phyloP scores from a whole-genome alignment of 2,113 vertebrate species.

The Zosterops hypoxanthus region DNA sequence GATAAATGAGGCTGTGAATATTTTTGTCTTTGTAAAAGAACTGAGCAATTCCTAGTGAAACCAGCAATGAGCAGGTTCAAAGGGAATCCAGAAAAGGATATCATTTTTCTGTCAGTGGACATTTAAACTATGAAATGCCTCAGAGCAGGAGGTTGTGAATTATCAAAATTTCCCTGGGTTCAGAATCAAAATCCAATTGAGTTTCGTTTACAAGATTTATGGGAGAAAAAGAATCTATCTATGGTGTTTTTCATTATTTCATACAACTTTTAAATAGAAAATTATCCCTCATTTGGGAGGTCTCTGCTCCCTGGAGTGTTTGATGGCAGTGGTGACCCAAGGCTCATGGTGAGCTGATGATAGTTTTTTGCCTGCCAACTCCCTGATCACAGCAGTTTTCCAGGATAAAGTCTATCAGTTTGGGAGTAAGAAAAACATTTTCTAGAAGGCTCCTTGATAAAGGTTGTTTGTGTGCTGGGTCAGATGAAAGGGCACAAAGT shows the following conservation, averaged over 20 bases:
- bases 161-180: background rate
- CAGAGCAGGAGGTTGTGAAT: background rate
- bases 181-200: background rate
- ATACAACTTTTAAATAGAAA: background rate
- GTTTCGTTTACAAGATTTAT: background rate
- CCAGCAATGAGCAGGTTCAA: background rate
- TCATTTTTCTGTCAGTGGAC: background rate
- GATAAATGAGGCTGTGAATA: background rate
- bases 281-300: background rate
- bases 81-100: background rate
- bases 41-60: background rate
- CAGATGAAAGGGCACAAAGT: background rate
- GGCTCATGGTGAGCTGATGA: background rate
- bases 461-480: background rate
- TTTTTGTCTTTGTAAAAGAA: background rate
- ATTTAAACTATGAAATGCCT: background rate
- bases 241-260: rapidly evolving
- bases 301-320: background rate
- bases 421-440: background rate
- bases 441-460: background rate
- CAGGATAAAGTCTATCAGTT: background rate
- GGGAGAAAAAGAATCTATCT: background rate
- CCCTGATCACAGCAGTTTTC: background rate
- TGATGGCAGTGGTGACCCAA: background rate
- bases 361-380: background rate